Percentiles rank a stretch among this genome's conserved stretches.
phyloP scores from a whole-genome alignment of 2,113 vertebrate species.

The Pardalotus punctatus region DNA sequence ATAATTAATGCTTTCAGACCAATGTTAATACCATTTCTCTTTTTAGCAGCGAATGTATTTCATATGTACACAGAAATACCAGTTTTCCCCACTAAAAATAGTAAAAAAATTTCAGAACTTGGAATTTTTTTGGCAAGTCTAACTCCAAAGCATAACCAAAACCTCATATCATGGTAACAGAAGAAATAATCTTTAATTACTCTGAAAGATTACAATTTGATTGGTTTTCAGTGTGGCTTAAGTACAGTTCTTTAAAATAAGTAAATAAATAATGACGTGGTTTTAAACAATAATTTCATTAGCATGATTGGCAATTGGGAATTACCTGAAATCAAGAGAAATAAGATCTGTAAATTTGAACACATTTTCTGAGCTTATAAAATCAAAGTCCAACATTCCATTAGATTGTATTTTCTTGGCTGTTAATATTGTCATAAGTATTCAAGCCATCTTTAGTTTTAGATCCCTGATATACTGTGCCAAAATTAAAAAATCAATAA shows the following conservation, averaged over 20 bases:
- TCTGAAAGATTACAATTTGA: neutral
- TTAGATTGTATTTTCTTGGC: neutral
- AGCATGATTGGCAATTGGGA: neutral
- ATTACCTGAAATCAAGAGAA: neutral
- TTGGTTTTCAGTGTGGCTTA: neutral
- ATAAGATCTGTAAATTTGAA: neutral
- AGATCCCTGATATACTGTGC: neutral
- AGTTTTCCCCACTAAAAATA: neutral
- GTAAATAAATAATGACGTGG: neutral
- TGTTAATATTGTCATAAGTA: neutral
- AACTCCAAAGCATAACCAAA: neutral
- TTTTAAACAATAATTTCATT: slow-evolving; percentile 3
- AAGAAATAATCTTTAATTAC: neutral
- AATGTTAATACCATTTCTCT: neutral
- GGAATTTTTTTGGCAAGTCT: neutral
- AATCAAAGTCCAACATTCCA: neutral
- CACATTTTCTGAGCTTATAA: neutral
- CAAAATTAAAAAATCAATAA: neutral
- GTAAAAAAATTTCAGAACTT: neutral
- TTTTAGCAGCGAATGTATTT: neutral
- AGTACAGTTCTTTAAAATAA: neutral
- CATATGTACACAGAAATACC: neutral
- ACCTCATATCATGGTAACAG: neutral
- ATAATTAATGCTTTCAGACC: neutral
- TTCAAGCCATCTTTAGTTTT: neutral